Evolutionary conservation across 2,797 vertebrate species (phyloP).

Genomic region (Tokudaia tokunoshimensis): DNA sequence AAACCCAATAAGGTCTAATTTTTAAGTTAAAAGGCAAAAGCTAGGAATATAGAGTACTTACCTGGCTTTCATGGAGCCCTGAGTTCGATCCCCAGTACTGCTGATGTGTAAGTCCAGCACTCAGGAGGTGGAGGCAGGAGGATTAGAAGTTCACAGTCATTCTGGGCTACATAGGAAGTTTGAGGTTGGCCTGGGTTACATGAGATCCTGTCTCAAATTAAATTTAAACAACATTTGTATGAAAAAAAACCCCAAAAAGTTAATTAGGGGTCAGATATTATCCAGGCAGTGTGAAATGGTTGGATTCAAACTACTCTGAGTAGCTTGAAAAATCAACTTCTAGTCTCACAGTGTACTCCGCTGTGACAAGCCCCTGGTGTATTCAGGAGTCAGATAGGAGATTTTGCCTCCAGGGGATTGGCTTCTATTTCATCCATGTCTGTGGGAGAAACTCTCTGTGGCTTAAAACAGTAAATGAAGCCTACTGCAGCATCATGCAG

Average conservation of each 20-base stretch:
- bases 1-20: neutral
- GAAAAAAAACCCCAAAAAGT: neutral
- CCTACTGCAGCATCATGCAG: neutral
- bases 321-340: neutral
- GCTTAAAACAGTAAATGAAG: constrained; percentile 50
- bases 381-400: neutral
- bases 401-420: neutral
- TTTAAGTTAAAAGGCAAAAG: neutral
- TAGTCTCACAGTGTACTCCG: neutral
- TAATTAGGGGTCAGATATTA: neutral
- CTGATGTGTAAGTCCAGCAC: neutral
- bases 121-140: neutral
- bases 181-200: neutral
- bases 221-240: neutral
- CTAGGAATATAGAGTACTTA: neutral
- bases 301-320: neutral
- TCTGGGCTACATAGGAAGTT: neutral
- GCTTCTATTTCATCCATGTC: neutral
- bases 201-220: neutral
- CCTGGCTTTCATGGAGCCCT: neutral
- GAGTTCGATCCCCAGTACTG: neutral
- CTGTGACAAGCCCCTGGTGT: neutral
- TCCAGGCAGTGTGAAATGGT: neutral
- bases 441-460: neutral
- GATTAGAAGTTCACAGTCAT: neutral